Percentiles rank a stretch among this genome's conserved stretches.
Evolutionary conservation across 2,888 invertebrate species (phyloP).

Genomic region (Hemicrepidius hirtus): DNA sequence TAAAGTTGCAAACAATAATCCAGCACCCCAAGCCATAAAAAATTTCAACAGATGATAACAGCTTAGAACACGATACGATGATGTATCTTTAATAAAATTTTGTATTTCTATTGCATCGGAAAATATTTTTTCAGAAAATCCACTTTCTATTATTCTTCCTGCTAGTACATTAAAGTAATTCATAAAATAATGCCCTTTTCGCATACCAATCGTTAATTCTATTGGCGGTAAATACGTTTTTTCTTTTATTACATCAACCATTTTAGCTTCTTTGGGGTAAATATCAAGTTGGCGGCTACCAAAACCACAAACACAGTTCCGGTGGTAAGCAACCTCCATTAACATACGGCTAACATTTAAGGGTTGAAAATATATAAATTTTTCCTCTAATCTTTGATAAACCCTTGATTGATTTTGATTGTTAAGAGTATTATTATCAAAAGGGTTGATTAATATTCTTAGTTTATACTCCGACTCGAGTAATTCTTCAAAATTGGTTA

Average conservation of each 20-base stretch:
- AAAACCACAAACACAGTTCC: neutral
- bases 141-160: neutral
- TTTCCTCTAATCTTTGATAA: too few species aligned
- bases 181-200: conserved; percentile 7
- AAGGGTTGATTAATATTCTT: too few species aligned
- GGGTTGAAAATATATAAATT: too few species aligned
- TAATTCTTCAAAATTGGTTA: too few species aligned
- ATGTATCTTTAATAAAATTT: neutral
- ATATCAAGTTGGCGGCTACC: neutral
- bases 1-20: too few species aligned
- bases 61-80: too few species aligned
- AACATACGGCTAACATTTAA: neutral
- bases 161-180: neutral
- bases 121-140: neutral
- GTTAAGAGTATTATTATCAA: too few species aligned
- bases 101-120: neutral
- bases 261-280: neutral
- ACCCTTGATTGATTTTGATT: too few species aligned
- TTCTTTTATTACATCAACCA: neutral
- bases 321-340: neutral
- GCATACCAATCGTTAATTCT: neutral
- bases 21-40: too few species aligned
- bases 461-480: too few species aligned
- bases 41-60: too few species aligned
- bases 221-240: neutral